phyloP scores from a whole-genome alignment of 2,797 vertebrate genomes.

The Rallus crepitans region DNA sequence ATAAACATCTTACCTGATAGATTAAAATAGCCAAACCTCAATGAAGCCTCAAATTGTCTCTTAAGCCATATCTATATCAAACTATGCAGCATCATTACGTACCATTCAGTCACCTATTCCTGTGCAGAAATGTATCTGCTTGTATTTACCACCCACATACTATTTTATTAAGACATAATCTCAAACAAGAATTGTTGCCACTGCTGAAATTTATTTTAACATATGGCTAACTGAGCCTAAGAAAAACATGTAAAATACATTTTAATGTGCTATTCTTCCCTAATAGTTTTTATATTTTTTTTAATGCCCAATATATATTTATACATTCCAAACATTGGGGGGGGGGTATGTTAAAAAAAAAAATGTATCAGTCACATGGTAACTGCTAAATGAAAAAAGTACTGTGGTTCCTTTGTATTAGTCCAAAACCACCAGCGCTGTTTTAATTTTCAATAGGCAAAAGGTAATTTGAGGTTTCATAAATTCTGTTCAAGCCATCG shows the following conservation, averaged over 20 bases:
- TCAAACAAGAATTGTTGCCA: conserved; percentile 72
- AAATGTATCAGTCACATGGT: conserved; percentile 40
- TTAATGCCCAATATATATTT: conserved; percentile 61
- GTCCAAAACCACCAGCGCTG: not conserved
- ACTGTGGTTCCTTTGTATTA: conserved; percentile 56
- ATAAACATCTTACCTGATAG: conserved; percentile 1
- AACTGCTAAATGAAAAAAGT: conserved; percentile 51
- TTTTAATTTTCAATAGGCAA: conserved; percentile 66
- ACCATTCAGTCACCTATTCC: not conserved
- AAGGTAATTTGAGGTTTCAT: conserved; percentile 72
- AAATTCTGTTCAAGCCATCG: conserved; percentile 41
- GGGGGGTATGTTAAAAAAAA: not conserved
- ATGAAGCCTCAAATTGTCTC: too few species aligned
- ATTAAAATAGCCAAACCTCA: conserved; percentile 36
- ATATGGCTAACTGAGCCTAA: conserved; percentile 74
- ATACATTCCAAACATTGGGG: conserved; percentile 46
- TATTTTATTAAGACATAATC: conserved; percentile 78
- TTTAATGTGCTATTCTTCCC: conserved; percentile 60
- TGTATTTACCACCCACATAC: conserved; percentile 74
- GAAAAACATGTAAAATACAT: conserved; percentile 73
- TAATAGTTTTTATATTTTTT: conserved; percentile 55
- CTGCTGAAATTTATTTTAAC: conserved; percentile 78
- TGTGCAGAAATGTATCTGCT: conserved; percentile 47
- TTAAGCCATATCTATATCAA: too few species aligned
- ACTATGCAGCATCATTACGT: too few species aligned